These are phyloP conservation scores for Arbacia lixula DNA, from an alignment of 53 echinoderm and acorn worm species.

Conservation along the genomic window DNA sequence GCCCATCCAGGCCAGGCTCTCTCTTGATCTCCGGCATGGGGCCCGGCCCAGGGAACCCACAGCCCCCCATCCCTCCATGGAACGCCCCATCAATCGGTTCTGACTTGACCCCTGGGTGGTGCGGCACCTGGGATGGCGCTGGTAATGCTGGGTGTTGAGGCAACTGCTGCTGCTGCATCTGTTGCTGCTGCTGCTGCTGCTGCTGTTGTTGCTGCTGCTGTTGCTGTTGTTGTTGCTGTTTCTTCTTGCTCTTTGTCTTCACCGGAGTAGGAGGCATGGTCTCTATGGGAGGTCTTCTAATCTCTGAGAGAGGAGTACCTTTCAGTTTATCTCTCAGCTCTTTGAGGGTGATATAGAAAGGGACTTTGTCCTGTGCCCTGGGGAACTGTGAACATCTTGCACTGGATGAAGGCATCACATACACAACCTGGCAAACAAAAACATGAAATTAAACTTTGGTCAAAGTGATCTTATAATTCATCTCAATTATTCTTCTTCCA, in stretches of 20 bases:
- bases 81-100: conserved; percentile 8
- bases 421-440: conserved; percentile 75
- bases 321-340: conserved; percentile 94
- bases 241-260: conserved; percentile 66
- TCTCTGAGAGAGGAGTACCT: conserved; percentile 60
- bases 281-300: conserved; percentile 54
- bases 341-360: conserved; percentile 92
- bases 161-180: conserved; percentile 40
- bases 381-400: conserved; percentile 99
- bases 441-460: not conserved
- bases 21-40: conserved; percentile 46
- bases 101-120: conserved; percentile 33
- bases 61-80: conserved; percentile 38
- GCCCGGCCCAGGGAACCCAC: conserved; percentile 20
- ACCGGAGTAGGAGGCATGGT: conserved; percentile 61
- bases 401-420: conserved; percentile 99
- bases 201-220: conserved; percentile 49
- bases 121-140: conserved; percentile 37
- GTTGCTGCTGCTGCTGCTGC: conserved; percentile 55
- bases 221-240: conserved; percentile 65
- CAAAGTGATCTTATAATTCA: too few species aligned
- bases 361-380: conserved; percentile 98
- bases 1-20: conserved; percentile 49
- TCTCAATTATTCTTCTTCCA: too few species aligned
- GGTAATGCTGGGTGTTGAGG: conserved; percentile 32